Evolutionary conservation across 2,888 invertebrate species (phyloP).

Genomic region (Ormia ochracea): DNA sequence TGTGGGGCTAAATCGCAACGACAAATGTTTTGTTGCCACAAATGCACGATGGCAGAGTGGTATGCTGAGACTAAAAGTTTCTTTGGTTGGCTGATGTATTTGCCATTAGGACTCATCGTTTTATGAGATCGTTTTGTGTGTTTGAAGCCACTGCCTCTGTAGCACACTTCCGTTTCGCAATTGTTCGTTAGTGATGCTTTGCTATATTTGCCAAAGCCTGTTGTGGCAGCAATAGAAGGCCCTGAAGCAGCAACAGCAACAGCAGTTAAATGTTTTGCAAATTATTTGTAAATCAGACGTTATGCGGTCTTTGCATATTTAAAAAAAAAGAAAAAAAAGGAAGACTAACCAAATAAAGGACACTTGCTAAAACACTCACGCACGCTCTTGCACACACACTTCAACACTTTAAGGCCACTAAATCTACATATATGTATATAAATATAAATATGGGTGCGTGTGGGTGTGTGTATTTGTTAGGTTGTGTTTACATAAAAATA

Average conservation of each 20-base stretch:
- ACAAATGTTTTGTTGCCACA: constrained; percentile 55
- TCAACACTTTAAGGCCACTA: constrained; percentile 17
- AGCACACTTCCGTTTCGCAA: constrained; percentile 42
- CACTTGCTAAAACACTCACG: constrained; percentile 48
- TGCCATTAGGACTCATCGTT: neutral
- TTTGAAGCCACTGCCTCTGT: constrained; percentile 17
- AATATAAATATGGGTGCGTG: too few relatives aligned
- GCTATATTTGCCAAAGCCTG: too few relatives aligned
- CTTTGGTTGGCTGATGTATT: neutral
- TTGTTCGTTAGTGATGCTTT: too few relatives aligned
- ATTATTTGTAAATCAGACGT: constrained; percentile 53
- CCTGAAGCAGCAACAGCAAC: neutral
- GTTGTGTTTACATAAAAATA: constrained; percentile 15
- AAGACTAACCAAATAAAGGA: constrained; percentile 41
- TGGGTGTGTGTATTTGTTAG: neutral
- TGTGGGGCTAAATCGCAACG: constrained; percentile 51
- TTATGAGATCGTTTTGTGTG: neutral
- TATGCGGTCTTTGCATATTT: constrained; percentile 19
- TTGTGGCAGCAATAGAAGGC: too few relatives aligned
- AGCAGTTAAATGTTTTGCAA: constrained; percentile 6
- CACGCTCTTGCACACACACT: constrained; percentile 18
- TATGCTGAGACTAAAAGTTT: too few relatives aligned
- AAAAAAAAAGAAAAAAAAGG: neutral
- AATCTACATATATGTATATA: too few relatives aligned
- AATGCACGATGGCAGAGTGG: neutral